Conservation (phyloP, 2,113 vertebrate species). For the Pterophyllum scalare region DNA sequence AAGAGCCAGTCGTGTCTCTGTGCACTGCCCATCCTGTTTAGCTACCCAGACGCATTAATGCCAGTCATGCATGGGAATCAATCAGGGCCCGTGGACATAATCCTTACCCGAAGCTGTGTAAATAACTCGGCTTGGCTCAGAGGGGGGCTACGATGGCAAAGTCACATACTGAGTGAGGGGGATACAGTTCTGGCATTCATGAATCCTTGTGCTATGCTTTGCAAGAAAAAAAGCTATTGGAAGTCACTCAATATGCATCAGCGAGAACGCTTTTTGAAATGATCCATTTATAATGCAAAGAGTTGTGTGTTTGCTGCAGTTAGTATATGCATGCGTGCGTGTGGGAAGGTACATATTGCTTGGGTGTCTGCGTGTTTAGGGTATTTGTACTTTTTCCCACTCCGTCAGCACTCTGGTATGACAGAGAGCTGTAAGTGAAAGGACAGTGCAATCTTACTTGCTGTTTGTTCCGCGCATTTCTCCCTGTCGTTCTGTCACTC, state of each 20-base stretch:
- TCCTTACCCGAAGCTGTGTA: conserved; percentile 66
- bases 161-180: conserved; percentile 47
- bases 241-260: conserved; percentile 37
- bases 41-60: conserved; percentile 64
- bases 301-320: background rate
- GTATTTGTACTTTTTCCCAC: conserved; percentile 50
- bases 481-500: conserved; percentile 66
- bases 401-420: conserved; percentile 63
- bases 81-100: conserved; percentile 60
- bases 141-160: conserved; percentile 40
- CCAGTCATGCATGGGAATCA: conserved; percentile 72
- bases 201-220: conserved; percentile 25
- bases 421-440: conserved; percentile 60
- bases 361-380: conserved; percentile 8
- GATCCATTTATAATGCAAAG: conserved; percentile 53
- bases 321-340: background rate
- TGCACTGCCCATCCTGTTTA: conserved; percentile 66
- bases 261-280: conserved; percentile 36
- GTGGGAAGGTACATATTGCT: background rate
- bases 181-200: conserved; percentile 47
- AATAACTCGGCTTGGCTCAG: conserved; percentile 53
- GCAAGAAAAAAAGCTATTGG: conserved; percentile 20
- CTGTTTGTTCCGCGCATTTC: conserved; percentile 69
- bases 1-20: conserved; percentile 50
- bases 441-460: conserved; percentile 70